phyloP scores from a whole-genome alignment of 2,113 vertebrate genomes.

The Pan paniscus region DNA sequence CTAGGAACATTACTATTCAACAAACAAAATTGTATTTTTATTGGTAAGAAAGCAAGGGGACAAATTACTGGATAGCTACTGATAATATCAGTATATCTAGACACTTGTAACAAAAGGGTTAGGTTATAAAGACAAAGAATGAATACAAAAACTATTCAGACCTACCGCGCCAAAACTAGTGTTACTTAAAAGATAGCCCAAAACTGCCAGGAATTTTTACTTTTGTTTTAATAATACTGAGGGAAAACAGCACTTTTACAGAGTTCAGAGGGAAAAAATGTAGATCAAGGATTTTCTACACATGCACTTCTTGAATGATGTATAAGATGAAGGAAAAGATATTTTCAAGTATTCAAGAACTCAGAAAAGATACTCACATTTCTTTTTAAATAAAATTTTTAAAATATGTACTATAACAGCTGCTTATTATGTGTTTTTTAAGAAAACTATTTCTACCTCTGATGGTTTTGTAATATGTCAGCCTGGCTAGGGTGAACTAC shows the following conservation, averaged over 20 bases:
- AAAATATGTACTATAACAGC: neutral
- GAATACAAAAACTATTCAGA: neutral
- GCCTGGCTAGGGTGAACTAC: neutral
- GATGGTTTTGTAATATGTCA: neutral
- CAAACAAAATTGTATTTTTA: neutral
- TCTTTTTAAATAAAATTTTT: neutral
- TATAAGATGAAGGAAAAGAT: neutral
- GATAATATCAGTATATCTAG: neutral
- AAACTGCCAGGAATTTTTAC: neutral
- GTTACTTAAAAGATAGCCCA: neutral
- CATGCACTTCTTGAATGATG: neutral
- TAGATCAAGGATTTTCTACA: neutral
- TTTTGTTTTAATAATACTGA: neutral
- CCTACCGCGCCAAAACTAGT: neutral
- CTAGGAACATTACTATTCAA: neutral
- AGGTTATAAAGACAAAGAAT: neutral
- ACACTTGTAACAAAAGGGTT: neutral
- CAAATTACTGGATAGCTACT: neutral
- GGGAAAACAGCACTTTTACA: neutral
- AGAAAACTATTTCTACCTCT: neutral
- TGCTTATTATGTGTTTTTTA: neutral
- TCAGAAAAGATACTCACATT: neutral
- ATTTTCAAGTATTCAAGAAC: neutral
- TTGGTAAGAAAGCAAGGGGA: neutral
- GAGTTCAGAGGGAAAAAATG: neutral